Evolutionary conservation across 2,888 invertebrate genomes (phyloP).

Genomic region (Hyalella azteca): DNA sequence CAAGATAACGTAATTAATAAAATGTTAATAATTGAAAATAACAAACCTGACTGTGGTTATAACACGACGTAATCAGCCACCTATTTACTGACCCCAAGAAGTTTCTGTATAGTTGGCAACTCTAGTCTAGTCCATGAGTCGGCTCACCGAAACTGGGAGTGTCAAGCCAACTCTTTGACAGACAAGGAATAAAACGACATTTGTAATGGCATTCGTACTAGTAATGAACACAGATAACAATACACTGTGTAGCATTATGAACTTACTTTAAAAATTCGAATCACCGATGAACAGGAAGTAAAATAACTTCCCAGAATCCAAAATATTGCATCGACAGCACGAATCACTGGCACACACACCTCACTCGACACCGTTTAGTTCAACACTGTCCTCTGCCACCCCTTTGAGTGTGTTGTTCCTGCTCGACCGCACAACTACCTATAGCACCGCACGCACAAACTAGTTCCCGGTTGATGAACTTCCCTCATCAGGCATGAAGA

Average conservation of each 20-base stretch:
- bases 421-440: slow-evolving; percentile 8
- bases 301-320: neutral
- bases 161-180: slow-evolving; percentile 33
- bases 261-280: neutral
- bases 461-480: slow-evolving; percentile 9
- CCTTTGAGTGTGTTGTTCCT: slow-evolving; percentile 28
- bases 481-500: too few relatives aligned
- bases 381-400: slow-evolving; percentile 28
- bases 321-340: slow-evolving; percentile 21
- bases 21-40: too few relatives aligned
- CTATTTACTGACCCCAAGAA: too few relatives aligned
- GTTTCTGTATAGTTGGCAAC: too few relatives aligned
- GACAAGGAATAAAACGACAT: neutral
- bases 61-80: too few relatives aligned
- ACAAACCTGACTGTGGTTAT: too few relatives aligned
- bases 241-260: too few relatives aligned
- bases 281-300: neutral
- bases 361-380: neutral
- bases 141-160: slow-evolving; percentile 22
- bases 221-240: too few relatives aligned
- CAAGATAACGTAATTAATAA: too few relatives aligned
- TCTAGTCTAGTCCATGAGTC: too few relatives aligned
- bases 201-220: too few relatives aligned
- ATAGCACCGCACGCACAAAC: slow-evolving; percentile 14
- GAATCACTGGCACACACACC: slow-evolving; percentile 8